Percentiles rank a stretch among this genome's conserved stretches.
phyloP scores from a whole-genome alignment of 2,888 invertebrate species.

The Noctua fimbriata region DNA sequence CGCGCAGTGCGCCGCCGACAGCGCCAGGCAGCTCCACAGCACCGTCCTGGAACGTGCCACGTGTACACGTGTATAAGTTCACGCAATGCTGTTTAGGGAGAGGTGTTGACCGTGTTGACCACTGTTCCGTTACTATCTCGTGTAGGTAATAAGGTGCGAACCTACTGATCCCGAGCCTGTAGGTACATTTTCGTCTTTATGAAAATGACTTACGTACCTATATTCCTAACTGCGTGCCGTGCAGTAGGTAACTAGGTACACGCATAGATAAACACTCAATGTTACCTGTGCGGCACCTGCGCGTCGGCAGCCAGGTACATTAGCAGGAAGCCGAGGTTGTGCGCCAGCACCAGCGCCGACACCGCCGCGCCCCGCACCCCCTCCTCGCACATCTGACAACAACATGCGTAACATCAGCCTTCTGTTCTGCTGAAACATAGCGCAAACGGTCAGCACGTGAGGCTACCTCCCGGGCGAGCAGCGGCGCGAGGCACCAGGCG shows the following conservation, averaged over 20 bases:
- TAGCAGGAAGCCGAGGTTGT: constrained; percentile 81
- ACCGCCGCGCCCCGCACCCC: constrained; percentile 79
- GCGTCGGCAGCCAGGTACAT: constrained; percentile 82
- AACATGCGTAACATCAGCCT: background rate
- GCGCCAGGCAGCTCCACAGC: constrained; percentile 75
- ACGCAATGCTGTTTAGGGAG: no score
- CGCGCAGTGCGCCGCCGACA: constrained; percentile 76
- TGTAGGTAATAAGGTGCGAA: background rate
- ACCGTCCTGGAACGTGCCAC: constrained; percentile 71
- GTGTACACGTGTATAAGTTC: no score
- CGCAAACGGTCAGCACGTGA: background rate
- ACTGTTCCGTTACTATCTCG: background rate
- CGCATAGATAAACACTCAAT: background rate
- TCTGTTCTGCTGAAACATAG: background rate
- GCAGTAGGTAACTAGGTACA: no score
- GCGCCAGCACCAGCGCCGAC: constrained; percentile 77
- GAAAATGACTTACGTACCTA: background rate
- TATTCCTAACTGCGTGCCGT: background rate
- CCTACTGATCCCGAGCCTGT: background rate
- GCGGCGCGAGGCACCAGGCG: constrained; percentile 80
- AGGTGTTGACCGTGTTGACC: no score
- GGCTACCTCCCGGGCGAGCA: constrained; percentile 79
- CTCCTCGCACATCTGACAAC: constrained; percentile 75
- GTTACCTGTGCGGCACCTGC: constrained; percentile 73
- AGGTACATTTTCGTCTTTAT: background rate